These are phyloP conservation scores for Ophioderma brevispina DNA, from an alignment of 35 echinoderm and acorn worm species.

Conservation along the genomic window DNA sequence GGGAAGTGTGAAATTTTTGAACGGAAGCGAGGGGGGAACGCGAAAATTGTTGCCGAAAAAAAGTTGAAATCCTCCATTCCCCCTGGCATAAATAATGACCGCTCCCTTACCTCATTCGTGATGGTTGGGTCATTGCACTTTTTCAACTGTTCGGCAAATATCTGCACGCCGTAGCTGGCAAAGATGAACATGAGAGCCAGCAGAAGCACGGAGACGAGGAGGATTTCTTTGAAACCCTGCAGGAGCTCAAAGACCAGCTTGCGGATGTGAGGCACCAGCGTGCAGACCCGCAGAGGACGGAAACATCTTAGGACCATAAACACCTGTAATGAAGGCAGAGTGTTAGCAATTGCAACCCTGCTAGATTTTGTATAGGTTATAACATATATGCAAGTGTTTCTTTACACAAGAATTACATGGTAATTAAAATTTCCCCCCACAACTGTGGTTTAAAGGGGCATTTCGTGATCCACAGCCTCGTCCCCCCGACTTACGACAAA, in stretches of 20 bases:
- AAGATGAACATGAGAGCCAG: conserved; percentile 92
- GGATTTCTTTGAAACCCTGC: conserved; percentile 86
- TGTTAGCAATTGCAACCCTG: neutral
- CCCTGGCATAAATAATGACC: no score
- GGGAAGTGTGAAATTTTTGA: no score
- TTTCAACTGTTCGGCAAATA: conserved; percentile 58
- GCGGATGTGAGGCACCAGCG: conserved; percentile 87
- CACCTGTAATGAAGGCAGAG: conserved; percentile 52
- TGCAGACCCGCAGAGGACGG: conserved; percentile 92
- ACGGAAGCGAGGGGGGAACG: no score
- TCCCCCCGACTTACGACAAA: no score
- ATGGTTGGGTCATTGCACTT: conserved; percentile 88
- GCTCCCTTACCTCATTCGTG: conserved; percentile 27
- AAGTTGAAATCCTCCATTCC: no score
- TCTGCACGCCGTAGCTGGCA: conserved; percentile 98
- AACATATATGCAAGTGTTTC: no score
- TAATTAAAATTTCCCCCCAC: no score
- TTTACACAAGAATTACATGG: neutral
- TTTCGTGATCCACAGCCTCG: no score
- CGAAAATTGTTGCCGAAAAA: no score
- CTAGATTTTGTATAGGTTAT: no score
- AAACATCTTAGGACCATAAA: conserved; percentile 87
- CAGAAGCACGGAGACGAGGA: conserved; percentile 87
- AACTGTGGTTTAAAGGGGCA: no score
- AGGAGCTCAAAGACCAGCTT: conserved; percentile 86